Base-by-base conservation (phyloP, 2,113 vertebrate species). In the Notothenia rossii region DNA sequence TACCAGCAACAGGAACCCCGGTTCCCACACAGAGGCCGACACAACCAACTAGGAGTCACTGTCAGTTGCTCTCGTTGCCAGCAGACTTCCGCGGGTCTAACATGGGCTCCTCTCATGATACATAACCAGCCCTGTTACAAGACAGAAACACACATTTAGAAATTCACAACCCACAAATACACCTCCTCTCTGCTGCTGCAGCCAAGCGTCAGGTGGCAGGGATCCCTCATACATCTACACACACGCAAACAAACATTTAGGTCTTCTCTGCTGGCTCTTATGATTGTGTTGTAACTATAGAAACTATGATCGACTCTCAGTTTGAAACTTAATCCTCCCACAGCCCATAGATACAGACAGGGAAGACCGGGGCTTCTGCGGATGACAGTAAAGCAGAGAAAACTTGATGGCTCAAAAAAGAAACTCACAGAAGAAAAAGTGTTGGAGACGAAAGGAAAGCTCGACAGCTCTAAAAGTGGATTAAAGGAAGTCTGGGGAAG, bases 401-500 rank as follows among this genome's bases (percentile, higher is more conserved):
- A 75, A 70, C n/a, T 45, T 25, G 56, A 81, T 56, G 36, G 33
- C 77, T 80, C 29, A 55, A 36, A 64, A 86, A 59, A 72, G n/a
- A 20, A 83, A 46, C n/a, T 65, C 33, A 15, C 48, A 56, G 58
- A 81, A 77, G 7, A 40, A 79, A 79, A 79, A 81, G 15, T 50
- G 67, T 83, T 70, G 61, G 58, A 77, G 70, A 49, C 29, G 81
- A 82, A 29, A 63, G 29, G 76, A 83, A 77, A 84, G 72, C 77
- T 62, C 15, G 7, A 60, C 72, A 81, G 77, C 33, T 84, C 64
- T 80, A 75, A 85, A 85, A 86, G 56, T 79, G 49, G 81, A 87
- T 80, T 63, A 89, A 72, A 88, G 79, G 63, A 87, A 84, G 73
- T 53, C 17, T 46, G 69, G 75, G 85, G 74, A 87, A 89, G 72